Base-by-base conservation (phyloP, 2,797 vertebrate species). In the Cyclura pinguis region DNA sequence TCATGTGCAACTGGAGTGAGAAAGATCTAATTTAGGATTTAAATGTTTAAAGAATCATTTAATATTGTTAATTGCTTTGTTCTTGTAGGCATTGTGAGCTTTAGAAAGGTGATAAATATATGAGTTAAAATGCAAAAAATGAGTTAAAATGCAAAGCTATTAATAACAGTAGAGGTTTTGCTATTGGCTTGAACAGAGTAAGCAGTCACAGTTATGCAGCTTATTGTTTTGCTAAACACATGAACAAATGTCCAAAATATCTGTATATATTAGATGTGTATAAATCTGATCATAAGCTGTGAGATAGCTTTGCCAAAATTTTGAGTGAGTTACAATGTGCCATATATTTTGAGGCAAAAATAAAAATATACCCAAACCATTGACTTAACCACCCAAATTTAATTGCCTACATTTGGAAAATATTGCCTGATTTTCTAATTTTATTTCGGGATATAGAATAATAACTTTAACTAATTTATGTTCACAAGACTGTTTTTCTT, bases 401-500 rank as follows among this genome's bases (percentile, higher is more conserved):
- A 80, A 84, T 47, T 85, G 80, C 78, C 77, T 57, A 74, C 42
- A 85, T 90, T 83, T 85, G 91, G 93, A 95, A 96, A 95, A 93
- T 86, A 55, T 92, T 82, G 90, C 92, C 88, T 32, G 67, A 59
- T 4, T 47, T 78, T 62, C 27, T 85, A 47, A 87, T 81, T 92
- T 91, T 94, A 90, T 95, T 96, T 96, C 91, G 85, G 91, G 85
- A 93, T 89, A 91, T 88, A 88, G 88, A 92, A 94, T 91, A 93
- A 93, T 91, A 83, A 94, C 78, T 90, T 95, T 93, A 95, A 69
- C 84, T 88, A 90, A 85, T 90, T 93, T 96, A 91, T 95, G 95
- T 95, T 93, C 93, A 89, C 84, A 95, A 84, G 47, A n/a, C 57
- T 96, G 89, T 93, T 96, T 96, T 96, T 27, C 82, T 93, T 91